Conservation (phyloP, 2,113 vertebrate species). For the Cercocebus atys region DNA sequence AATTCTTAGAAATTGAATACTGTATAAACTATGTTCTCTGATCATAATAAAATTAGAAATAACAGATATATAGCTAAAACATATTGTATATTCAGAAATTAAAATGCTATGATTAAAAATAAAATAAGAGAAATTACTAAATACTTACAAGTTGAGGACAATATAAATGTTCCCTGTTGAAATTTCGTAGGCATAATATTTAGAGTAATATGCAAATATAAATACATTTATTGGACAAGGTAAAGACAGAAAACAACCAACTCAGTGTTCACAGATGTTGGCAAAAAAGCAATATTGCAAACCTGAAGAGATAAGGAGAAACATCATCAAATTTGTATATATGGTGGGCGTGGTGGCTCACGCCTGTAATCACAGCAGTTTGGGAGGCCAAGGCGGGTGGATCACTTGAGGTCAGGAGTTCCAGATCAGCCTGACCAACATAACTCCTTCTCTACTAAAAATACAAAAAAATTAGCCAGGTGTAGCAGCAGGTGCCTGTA, state of each 20-base stretch:
- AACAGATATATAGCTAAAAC: neutral
- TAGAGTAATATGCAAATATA: neutral
- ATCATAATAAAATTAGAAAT: neutral
- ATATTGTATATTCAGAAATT: neutral
- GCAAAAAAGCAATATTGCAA: neutral
- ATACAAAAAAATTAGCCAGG: too few relatives aligned
- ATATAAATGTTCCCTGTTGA: neutral
- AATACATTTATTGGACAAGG: neutral
- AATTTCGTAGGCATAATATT: neutral
- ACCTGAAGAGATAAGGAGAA: neutral
- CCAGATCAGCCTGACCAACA: too few relatives aligned
- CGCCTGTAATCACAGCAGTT: too few relatives aligned
- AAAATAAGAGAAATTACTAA: neutral
- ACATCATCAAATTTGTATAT: neutral
- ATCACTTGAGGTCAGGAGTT: too few relatives aligned
- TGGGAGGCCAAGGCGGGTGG: too few relatives aligned
- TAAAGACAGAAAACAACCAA: neutral
- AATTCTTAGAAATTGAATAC: neutral
- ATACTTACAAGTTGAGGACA: neutral
- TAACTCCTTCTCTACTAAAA: too few relatives aligned
- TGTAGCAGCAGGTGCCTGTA: too few relatives aligned
- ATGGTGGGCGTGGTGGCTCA: neutral
- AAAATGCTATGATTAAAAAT: neutral
- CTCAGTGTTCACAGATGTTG: neutral
- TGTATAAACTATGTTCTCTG: neutral